Evolutionary conservation across 2,888 invertebrate genomes (phyloP).

Genomic region (Lasioglossum calceatum): DNA sequence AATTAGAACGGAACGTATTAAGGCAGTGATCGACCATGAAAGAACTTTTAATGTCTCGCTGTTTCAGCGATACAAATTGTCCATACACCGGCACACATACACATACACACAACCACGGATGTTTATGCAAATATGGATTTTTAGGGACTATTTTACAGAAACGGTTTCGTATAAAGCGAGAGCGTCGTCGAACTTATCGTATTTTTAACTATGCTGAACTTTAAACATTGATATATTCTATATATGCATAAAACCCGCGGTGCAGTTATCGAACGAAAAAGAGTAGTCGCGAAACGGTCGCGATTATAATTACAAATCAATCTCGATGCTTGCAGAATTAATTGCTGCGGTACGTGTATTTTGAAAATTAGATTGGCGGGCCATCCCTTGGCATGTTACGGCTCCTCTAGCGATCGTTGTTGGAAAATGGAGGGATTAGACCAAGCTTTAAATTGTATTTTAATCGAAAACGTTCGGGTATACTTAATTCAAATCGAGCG

Average conservation of each 20-base stretch:
- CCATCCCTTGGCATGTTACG: constrained; percentile 61
- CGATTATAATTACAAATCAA: neutral
- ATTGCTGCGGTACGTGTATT: neutral
- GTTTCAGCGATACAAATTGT: constrained; percentile 1
- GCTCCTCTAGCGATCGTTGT: constrained; percentile 32
- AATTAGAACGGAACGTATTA: constrained; percentile 44
- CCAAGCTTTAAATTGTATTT: neutral
- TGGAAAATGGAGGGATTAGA: constrained; percentile 69
- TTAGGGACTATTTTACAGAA: neutral
- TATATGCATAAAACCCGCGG: neutral
- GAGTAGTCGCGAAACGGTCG: neutral
- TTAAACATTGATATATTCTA: neutral
- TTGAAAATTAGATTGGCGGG: constrained; percentile 50
- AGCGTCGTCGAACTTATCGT: neutral
- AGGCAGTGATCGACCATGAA: constrained; percentile 9
- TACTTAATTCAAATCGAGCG: neutral
- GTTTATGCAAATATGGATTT: neutral
- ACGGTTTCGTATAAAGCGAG: neutral
- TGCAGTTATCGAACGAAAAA: neutral
- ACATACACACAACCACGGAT: neutral
- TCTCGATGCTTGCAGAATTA: neutral
- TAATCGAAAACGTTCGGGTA: constrained; percentile 7
- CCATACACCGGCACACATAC: neutral
- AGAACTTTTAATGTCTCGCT: constrained; percentile 22
- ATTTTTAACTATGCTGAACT: neutral